Percentiles rank a stretch among this genome's conserved stretches.
Evolutionary conservation across 2,113 vertebrate genomes (phyloP).

Genomic region (Tragelaphus strepsiceros): DNA sequence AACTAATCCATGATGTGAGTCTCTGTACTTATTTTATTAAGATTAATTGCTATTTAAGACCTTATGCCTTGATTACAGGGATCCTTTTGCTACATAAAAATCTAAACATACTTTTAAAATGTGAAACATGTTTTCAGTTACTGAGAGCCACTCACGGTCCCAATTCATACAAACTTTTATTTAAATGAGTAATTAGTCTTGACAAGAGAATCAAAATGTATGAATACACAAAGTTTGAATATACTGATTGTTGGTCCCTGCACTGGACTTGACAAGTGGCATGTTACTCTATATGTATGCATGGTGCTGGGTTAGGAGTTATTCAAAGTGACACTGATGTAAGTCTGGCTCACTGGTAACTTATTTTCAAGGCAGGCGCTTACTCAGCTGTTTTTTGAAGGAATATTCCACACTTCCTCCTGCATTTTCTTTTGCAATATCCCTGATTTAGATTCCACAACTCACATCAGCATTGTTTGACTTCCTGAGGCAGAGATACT

Average conservation of each 20-base stretch:
- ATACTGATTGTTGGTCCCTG: background rate
- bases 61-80: slow-evolving; percentile 30
- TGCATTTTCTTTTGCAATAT: slow-evolving; percentile 36
- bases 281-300: background rate
- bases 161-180: slow-evolving; percentile 1
- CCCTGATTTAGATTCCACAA: slow-evolving; percentile 15
- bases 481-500: slow-evolving; percentile 39
- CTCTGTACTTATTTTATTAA: slow-evolving; percentile 46
- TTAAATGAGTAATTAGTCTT: slow-evolving; percentile 44
- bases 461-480: slow-evolving; percentile 41
- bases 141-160: background rate
- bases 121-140: slow-evolving; percentile 40
- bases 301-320: background rate
- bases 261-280: slow-evolving; percentile 5
- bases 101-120: slow-evolving; percentile 36
- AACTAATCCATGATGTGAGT: background rate
- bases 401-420: slow-evolving; percentile 19
- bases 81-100: background rate
- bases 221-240: slow-evolving; percentile 2
- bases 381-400: slow-evolving; percentile 19
- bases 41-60: slow-evolving; percentile 16
- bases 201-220: slow-evolving; percentile 20
- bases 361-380: slow-evolving; percentile 20
- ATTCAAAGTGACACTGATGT: slow-evolving; percentile 36
- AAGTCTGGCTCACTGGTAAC: background rate